Evolutionary conservation across 2,797 vertebrate species (phyloP).

Genomic region (Craterocephalus amniculus): DNA sequence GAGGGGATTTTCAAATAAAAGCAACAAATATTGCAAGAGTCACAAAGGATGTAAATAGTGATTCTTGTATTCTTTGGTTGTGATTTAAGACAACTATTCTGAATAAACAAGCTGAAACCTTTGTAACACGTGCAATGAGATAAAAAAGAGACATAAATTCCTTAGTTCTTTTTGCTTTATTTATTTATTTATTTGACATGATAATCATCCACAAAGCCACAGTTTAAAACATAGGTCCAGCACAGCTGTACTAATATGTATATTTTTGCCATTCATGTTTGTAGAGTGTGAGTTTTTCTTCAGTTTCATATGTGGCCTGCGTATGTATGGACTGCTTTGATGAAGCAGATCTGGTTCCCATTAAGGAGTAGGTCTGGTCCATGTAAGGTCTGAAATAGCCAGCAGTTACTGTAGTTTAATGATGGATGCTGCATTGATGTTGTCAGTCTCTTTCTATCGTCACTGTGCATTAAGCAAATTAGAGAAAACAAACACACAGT

Average conservation of each 20-base stretch:
- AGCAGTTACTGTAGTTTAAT: slow-evolving; percentile 83
- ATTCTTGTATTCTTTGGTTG: background rate
- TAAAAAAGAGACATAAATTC: too few species aligned
- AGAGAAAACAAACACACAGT: slow-evolving; percentile 80
- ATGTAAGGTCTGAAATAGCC: slow-evolving; percentile 63
- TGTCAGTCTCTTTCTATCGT: slow-evolving; percentile 81
- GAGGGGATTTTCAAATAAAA: background rate
- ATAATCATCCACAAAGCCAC: background rate
- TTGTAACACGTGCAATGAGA: too few species aligned
- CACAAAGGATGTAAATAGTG: background rate
- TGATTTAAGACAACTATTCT: background rate
- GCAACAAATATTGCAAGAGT: background rate
- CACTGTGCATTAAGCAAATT: slow-evolving; percentile 89
- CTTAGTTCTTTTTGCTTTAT: too few species aligned
- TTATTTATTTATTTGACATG: background rate
- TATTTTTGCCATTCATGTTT: background rate
- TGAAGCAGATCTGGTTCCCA: slow-evolving; percentile 78
- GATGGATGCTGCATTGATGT: slow-evolving; percentile 89
- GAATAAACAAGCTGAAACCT: background rate
- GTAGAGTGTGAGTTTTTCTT: slow-evolving; percentile 18
- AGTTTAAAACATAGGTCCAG: background rate
- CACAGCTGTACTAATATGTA: background rate
- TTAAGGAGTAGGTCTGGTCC: slow-evolving; percentile 53
- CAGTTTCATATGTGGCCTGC: slow-evolving; percentile 65
- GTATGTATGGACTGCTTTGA: slow-evolving; percentile 67